Evolutionary conservation across 1,140 invertebrate species (phyloP).

Genomic region (Diploscapter pachys): DNA sequence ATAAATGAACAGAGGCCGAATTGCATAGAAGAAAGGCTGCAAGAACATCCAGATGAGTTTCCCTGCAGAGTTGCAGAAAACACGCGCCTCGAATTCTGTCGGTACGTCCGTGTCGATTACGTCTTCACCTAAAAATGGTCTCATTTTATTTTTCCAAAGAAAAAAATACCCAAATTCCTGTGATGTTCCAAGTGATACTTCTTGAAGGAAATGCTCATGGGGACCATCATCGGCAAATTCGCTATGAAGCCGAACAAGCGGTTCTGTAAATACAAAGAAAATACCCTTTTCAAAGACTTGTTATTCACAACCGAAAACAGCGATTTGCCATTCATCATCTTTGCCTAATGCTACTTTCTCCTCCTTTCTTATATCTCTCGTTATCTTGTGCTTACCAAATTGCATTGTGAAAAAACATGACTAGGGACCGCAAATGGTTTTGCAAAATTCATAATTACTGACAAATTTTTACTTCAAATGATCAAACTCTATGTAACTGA

Average conservation of each 20-base stretch:
- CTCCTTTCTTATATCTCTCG: no score
- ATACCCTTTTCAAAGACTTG: no score
- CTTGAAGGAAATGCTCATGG: slow-evolving; percentile 91
- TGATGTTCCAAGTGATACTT: slow-evolving; percentile 99
- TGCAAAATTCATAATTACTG: no score
- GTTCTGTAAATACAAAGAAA: slow-evolving; percentile 37
- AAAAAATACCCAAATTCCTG: slow-evolving; percentile 62
- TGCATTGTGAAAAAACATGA: no score
- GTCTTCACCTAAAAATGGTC: slow-evolving; percentile 71
- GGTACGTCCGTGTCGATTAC: slow-evolving; percentile 92
- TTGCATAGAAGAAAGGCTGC: slow-evolving; percentile 92
- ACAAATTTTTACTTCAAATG: no score
- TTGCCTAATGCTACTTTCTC: no score
- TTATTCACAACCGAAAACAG: no score
- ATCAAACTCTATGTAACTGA: no score
- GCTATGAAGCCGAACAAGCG: slow-evolving; percentile 86
- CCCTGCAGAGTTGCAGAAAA: slow-evolving; percentile 87
- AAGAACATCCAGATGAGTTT: slow-evolving; percentile 89
- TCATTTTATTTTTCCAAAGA: background rate
- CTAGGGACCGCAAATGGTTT: no score
- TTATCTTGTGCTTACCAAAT: no score
- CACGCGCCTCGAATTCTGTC: slow-evolving; percentile 81
- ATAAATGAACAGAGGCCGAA: slow-evolving; percentile 83
- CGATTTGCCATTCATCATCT: no score
- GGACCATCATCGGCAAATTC: slow-evolving; percentile 92